Evolutionary conservation across 2,888 invertebrate species (phyloP).

Genomic region (Hylaea fasciaria): DNA sequence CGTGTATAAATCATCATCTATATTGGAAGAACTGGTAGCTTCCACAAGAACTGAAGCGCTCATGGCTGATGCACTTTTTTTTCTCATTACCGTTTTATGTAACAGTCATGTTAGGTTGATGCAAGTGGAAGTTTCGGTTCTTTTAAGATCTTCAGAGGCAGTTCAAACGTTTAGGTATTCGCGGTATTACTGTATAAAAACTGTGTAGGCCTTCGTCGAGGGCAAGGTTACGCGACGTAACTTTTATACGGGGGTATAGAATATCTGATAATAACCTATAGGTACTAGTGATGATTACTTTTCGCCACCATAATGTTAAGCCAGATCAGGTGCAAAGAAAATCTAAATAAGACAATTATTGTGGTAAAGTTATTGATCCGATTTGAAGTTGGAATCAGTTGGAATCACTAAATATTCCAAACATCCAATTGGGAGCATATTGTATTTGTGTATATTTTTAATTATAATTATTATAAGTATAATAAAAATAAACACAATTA

Average conservation of each 20-base stretch:
- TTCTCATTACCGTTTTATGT: neutral
- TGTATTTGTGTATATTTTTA: too few relatives aligned
- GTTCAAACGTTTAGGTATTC: constrained; percentile 37
- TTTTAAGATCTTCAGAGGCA: neutral
- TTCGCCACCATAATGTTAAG: neutral
- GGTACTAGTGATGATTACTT: too few relatives aligned
- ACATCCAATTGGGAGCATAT: too few relatives aligned
- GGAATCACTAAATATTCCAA: too few relatives aligned
- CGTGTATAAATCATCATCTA: constrained; percentile 72
- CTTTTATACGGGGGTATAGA: constrained; percentile 12
- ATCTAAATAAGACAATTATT: too few relatives aligned
- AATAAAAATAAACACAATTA: too few relatives aligned
- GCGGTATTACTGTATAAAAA: constrained; percentile 53
- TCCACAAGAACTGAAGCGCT: constrained; percentile 65
- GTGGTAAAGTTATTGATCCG: too few relatives aligned
- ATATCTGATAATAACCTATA: too few relatives aligned
- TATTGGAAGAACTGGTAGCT: constrained; percentile 65
- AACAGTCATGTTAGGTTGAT: constrained; percentile 14
- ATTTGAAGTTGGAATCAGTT: too few relatives aligned
- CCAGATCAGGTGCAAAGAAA: neutral
- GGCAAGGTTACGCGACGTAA: constrained; percentile 12
- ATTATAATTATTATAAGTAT: too few relatives aligned
- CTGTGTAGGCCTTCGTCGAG: constrained; percentile 48
- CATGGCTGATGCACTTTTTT: constrained; percentile 52
- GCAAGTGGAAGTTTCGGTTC: neutral